Conservation (phyloP, 2,113 vertebrate species). For the Phrynocephalus versicolor region DNA sequence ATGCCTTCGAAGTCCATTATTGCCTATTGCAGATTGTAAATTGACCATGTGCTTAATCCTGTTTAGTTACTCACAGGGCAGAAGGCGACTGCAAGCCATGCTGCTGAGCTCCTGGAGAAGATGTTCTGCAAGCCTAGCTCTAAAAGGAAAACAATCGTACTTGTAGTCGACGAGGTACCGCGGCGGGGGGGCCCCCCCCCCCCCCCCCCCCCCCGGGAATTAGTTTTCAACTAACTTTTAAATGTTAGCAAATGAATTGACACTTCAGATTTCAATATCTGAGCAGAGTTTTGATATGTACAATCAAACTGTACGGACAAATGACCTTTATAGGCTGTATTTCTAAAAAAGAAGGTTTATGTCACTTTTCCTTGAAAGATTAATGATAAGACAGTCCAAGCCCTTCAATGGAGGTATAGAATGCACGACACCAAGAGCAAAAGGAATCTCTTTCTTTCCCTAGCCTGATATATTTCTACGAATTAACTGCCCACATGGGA, state of each 20-base stretch:
- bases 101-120: constrained; percentile 86
- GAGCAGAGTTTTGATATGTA: constrained; percentile 18
- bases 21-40: not conserved
- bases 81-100: constrained; percentile 89
- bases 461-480: not conserved
- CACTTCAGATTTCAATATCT: not conserved
- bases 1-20: not conserved
- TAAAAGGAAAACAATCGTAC: constrained; percentile 85
- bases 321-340: not conserved
- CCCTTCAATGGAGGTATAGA: not conserved
- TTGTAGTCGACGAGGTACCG: constrained; percentile 93
- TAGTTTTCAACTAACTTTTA: not conserved
- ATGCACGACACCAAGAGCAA: not conserved
- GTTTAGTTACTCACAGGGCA: constrained; percentile 89
- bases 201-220: no score
- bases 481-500: not conserved
- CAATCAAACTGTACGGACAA: not conserved
- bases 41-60: constrained; percentile 34
- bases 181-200: no score
- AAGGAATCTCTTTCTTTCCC: not conserved
- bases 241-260: not conserved
- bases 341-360: not conserved
- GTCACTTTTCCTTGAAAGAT: not conserved
- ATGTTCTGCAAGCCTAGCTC: constrained; percentile 79
- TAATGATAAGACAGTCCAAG: not conserved